Evolutionary conservation across 2,888 invertebrate genomes (phyloP).

Genomic region (Scaptomyza cyrtandrae): DNA sequence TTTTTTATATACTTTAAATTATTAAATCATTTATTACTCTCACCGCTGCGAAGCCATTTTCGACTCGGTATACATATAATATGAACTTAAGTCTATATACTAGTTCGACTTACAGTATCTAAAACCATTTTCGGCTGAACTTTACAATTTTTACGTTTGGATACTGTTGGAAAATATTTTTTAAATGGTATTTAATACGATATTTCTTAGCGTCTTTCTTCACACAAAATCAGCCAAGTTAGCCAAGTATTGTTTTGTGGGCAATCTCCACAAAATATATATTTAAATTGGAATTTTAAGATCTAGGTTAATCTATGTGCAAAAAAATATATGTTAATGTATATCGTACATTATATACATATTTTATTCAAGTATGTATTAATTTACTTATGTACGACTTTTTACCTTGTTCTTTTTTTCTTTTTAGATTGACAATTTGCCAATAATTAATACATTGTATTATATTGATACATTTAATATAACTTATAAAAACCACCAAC

Average conservation of each 20-base stretch:
- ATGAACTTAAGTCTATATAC: slow-evolving; percentile 15
- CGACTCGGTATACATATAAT: slow-evolving; percentile 19
- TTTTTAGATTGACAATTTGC: slow-evolving; percentile 69
- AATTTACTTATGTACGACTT: slow-evolving; percentile 50
- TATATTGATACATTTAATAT: slow-evolving; percentile 46
- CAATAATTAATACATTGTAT: slow-evolving; percentile 61
- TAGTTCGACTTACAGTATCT: slow-evolving; percentile 37
- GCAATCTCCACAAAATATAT: no score
- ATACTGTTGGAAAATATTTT: slow-evolving; percentile 8
- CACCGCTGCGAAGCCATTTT: not conserved
- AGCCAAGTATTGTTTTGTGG: no score
- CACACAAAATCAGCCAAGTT: slow-evolving; percentile 20
- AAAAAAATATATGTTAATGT: slow-evolving; percentile 72
- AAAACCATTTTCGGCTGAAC: slow-evolving; percentile 49
- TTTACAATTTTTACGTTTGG: slow-evolving; percentile 56
- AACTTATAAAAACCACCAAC: slow-evolving; percentile 72
- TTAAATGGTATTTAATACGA: slow-evolving; percentile 32
- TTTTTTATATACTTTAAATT: no score
- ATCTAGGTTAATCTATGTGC: slow-evolving; percentile 75
- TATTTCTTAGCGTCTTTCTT: slow-evolving; percentile 20
- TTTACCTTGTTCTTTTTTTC: not conserved
- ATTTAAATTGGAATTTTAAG: slow-evolving; percentile 33
- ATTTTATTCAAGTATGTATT: slow-evolving; percentile 48
- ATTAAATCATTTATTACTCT: no score
- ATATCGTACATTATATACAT: slow-evolving; percentile 74